phyloP scores from a whole-genome alignment of 2,888 invertebrate genomes.

The Encarsia formosa region DNA sequence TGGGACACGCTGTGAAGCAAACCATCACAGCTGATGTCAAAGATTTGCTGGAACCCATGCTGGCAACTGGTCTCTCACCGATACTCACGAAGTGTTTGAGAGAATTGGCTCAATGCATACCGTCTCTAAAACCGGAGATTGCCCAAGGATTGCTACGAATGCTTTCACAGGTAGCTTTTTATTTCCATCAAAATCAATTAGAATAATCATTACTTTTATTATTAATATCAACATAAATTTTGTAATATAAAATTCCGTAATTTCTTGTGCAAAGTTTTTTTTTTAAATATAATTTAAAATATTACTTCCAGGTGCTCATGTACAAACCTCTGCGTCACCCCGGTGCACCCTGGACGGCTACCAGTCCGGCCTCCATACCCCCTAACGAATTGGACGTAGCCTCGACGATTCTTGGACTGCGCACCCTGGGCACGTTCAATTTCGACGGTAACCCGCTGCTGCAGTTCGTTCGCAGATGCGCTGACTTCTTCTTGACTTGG shows the following conservation, averaged over 20 bases:
- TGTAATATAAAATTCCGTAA: neutral
- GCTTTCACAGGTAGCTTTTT: constrained; percentile 68
- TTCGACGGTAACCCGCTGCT: constrained; percentile 90
- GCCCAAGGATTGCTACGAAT: constrained; percentile 90
- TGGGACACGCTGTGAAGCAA: constrained; percentile 82
- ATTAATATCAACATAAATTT: neutral
- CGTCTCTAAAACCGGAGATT: constrained; percentile 81
- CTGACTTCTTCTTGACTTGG: constrained; percentile 84
- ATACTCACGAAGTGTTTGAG: constrained; percentile 86
- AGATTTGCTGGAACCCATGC: constrained; percentile 85
- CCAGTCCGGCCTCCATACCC: constrained; percentile 53
- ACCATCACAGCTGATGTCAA: constrained; percentile 74
- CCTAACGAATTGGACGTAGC: constrained; percentile 69
- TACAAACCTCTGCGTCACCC: constrained; percentile 80
- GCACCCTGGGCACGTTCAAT: constrained; percentile 85
- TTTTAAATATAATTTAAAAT: neutral
- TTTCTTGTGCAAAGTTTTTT: no score
- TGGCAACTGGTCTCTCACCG: constrained; percentile 85
- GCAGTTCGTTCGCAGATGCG: constrained; percentile 88
- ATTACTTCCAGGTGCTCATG: constrained; percentile 58
- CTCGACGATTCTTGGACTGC: constrained; percentile 84
- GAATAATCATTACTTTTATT: neutral
- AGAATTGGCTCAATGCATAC: constrained; percentile 84
- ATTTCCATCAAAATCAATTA: no score
- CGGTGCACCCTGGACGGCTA: constrained; percentile 63